These are phyloP conservation scores for Menura novaehollandiae DNA, from an alignment of 2,113 vertebrate genomes.

Conservation along the genomic window DNA sequence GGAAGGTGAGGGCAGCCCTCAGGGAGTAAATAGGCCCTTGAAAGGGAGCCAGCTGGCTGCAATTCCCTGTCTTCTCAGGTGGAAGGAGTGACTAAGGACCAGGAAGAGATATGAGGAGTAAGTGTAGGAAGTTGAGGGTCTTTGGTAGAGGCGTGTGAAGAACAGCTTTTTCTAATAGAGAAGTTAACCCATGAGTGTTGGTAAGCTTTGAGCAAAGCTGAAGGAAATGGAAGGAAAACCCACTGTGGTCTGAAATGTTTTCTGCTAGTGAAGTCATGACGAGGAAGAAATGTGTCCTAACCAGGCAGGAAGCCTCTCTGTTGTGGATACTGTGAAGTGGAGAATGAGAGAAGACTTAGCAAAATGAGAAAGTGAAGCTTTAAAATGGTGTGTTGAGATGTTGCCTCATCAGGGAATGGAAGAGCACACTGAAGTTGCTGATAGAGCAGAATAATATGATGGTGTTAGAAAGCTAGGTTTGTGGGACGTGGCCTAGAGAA, in stretches of 20 bases:
- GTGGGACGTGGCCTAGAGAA: not conserved
- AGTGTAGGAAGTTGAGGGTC: rapidly evolving
- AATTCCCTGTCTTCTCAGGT: not conserved
- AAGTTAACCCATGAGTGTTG: not conserved
- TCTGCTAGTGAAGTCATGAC: not conserved
- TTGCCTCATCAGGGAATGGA: not conserved
- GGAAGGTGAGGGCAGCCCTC: not conserved
- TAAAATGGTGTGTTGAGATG: not conserved
- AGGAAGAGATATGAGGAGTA: not conserved
- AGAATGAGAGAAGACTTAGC: not conserved
- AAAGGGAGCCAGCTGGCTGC: not conserved
- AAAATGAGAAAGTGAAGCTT: not conserved
- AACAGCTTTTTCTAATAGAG: not conserved
- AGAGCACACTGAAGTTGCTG: not conserved
- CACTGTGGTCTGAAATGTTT: not conserved
- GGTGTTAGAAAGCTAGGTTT: not conserved
- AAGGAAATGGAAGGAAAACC: not conserved
- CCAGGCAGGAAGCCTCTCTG: not conserved
- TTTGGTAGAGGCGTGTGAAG: not conserved
- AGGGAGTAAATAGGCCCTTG: not conserved
- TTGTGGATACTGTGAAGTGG: not conserved
- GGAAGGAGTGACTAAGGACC: not conserved
- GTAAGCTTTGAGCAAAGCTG: not conserved
- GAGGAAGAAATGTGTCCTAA: not conserved
- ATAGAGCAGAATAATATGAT: not conserved